These are phyloP conservation scores for mouse (Mus musculus) DNA, from an alignment of 2,113 vertebrate genomes.

Conservation along the genomic window GRCm39 chr16:46000501-46001000, in stretches of 20 bases:
- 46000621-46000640: slow-evolving; percentile 48
- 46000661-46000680: not conserved
- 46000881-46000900: slow-evolving; percentile 49
- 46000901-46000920: not conserved
- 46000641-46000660: slow-evolving; percentile 64
- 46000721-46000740: slow-evolving; percentile 26
- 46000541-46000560: not conserved
- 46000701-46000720: slow-evolving; percentile 55
- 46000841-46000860: not conserved
- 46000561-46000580: slow-evolving; percentile 18
- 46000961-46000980: not conserved
- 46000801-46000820: not conserved
- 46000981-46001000: slow-evolving; percentile 6
- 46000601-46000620: not conserved
- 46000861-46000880: not conserved
- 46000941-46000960: not conserved
- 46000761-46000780: slow-evolving; percentile 1
- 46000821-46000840: not conserved
- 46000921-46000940: not conserved
- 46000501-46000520: not conserved
- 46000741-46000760: slow-evolving; percentile 21
- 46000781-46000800: slow-evolving; percentile 13
- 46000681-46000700: slow-evolving; percentile 33
- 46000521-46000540: not conserved
- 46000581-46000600: slow-evolving; percentile 16